phyloP scores from a whole-genome alignment of 2,113 vertebrate genomes.

The Telmatochromis sp. region DNA sequence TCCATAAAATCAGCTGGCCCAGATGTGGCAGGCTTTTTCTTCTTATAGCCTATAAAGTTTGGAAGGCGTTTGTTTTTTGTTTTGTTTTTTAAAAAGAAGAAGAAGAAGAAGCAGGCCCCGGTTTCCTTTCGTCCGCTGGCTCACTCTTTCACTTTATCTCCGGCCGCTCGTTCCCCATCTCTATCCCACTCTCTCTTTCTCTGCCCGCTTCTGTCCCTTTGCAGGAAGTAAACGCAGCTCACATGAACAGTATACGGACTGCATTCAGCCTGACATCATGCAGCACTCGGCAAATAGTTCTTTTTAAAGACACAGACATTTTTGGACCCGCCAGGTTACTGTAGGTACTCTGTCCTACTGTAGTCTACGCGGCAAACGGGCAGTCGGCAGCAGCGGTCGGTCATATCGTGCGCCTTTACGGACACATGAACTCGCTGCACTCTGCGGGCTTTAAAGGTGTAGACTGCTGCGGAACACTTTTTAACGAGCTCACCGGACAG shows the following conservation, averaged over 20 bases:
- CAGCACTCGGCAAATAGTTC: conserved; percentile 53
- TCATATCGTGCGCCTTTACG: conserved; percentile 42
- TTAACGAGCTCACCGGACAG: neutral
- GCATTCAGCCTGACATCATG: conserved; percentile 70
- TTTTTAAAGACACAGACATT: conserved; percentile 75
- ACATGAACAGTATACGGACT: conserved; percentile 64
- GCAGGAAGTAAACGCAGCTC: conserved; percentile 76
- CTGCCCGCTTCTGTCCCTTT: conserved; percentile 60
- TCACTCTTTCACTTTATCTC: conserved; percentile 47
- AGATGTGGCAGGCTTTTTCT: conserved; percentile 25
- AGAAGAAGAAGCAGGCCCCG: conserved; percentile 27
- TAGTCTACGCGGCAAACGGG: neutral
- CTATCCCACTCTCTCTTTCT: conserved; percentile 44
- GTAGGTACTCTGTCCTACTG: neutral
- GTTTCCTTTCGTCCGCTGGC: conserved; percentile 49
- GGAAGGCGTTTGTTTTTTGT: conserved; percentile 4
- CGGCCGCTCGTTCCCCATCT: conserved; percentile 46
- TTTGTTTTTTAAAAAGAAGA: neutral
- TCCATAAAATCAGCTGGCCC: conserved; percentile 58
- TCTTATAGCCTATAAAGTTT: conserved; percentile 63
- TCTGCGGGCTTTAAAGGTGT: conserved; percentile 52
- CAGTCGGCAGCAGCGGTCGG: neutral
- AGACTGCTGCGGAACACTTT: neutral
- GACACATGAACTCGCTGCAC: conserved; percentile 64
- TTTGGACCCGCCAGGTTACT: neutral